Conservation (phyloP, 2,797 vertebrate genomes). For the Manis pentadactyla region DNA sequence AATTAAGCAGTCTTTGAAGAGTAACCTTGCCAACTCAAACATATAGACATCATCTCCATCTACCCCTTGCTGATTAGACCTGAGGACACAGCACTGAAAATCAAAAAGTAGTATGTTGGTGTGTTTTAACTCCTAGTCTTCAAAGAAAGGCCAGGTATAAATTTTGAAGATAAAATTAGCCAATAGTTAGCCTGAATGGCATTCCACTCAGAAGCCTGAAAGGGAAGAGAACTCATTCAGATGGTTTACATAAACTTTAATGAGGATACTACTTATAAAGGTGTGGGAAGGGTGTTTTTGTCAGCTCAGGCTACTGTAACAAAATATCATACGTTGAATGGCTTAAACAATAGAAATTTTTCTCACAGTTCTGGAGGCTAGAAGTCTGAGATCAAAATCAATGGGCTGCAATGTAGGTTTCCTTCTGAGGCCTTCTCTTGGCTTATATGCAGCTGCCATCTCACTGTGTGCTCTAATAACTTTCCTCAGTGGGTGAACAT, state of each 20-base stretch:
- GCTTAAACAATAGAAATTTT: not conserved
- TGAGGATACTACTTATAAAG: not conserved
- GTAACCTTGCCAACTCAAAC: not conserved
- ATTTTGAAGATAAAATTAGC: not conserved
- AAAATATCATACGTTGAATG: not conserved
- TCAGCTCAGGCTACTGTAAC: not conserved
- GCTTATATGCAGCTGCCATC: not conserved
- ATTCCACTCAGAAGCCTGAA: not conserved
- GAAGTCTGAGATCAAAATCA: not conserved
- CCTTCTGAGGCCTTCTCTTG: not conserved
- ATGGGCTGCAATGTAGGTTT: not conserved
- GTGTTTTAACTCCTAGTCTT: not conserved
- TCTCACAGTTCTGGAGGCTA: not conserved
- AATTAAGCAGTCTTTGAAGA: slow-evolving; percentile 4
- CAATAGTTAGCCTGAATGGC: not conserved
- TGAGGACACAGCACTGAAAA: not conserved
- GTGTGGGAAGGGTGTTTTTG: not conserved
- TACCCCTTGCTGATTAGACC: not conserved
- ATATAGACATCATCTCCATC: not conserved
- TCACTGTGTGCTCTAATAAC: not conserved
- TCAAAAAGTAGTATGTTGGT: not conserved
- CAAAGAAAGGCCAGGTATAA: not conserved
- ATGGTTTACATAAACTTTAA: slow-evolving; percentile 15
- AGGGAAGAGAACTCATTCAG: not conserved
- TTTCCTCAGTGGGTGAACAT: not conserved